Conservation (phyloP, 2,888 invertebrate genomes). For the Andrena dorsata region DNA sequence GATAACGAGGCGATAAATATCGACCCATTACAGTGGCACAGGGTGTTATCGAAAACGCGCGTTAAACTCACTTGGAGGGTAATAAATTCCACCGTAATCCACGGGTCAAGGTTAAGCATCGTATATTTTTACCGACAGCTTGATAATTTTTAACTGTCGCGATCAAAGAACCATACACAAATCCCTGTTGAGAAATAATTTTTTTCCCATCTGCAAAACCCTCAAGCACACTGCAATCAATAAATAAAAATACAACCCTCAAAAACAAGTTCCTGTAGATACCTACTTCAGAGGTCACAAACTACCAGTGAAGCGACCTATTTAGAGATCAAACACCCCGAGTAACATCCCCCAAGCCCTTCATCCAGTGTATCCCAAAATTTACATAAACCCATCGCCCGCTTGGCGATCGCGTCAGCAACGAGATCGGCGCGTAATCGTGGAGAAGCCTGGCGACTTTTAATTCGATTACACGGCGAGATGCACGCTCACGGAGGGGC, state of each 20-base stretch:
- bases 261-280: no score
- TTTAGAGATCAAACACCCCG: no score
- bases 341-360: no score
- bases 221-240: neutral
- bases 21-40: conserved; percentile 64
- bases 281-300: no score
- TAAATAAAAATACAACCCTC: no score
- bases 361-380: neutral
- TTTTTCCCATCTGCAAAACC: neutral
- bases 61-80: conserved; percentile 74
- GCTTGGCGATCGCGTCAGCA: no score
- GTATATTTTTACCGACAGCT: conserved; percentile 45
- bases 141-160: conserved; percentile 32
- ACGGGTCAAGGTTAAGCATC: conserved; percentile 70
- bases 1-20: conserved; percentile 73
- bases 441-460: conserved; percentile 26
- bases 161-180: neutral
- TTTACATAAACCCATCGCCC: conserved; percentile 2
- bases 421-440: conserved; percentile 34
- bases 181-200: neutral
- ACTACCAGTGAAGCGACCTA: no score
- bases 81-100: conserved; percentile 68
- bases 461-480: conserved; percentile 56
- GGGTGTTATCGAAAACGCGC: conserved; percentile 75
- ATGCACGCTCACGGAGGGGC: conserved; percentile 28